Evolutionary conservation across 2,888 invertebrate species (phyloP).

Genomic region (Cepaea hortensis): DNA sequence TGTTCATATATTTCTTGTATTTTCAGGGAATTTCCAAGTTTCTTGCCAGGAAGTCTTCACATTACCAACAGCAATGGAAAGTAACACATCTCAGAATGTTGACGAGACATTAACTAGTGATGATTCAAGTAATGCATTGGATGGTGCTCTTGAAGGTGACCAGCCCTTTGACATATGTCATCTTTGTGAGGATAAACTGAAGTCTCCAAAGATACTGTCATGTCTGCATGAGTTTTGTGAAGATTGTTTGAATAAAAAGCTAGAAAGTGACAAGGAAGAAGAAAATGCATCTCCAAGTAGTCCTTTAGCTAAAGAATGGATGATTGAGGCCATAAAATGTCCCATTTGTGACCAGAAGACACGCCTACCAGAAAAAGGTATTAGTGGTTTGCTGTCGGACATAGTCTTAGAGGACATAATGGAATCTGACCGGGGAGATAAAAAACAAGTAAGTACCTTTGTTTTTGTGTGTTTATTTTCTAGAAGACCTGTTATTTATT

Average conservation of each 20-base stretch:
- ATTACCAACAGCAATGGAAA: slow-evolving; percentile 44
- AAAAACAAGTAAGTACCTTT: slow-evolving; percentile 35
- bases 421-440: slow-evolving; percentile 41
- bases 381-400: slow-evolving; percentile 42
- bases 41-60: slow-evolving; percentile 6
- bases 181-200: slow-evolving; percentile 80
- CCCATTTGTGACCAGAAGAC: slow-evolving; percentile 52
- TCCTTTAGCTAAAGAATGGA: slow-evolving; percentile 46
- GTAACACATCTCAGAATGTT: slow-evolving; percentile 7
- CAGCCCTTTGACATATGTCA: slow-evolving; percentile 63
- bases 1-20: no score
- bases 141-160: slow-evolving; percentile 45
- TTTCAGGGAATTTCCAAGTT: background rate
- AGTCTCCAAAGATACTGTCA: slow-evolving; percentile 89
- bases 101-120: slow-evolving; percentile 20
- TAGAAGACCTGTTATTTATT: no score
- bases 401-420: slow-evolving; percentile 46
- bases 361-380: slow-evolving; percentile 23
- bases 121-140: background rate
- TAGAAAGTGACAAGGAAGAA: slow-evolving; percentile 51
- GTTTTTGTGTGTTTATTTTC: background rate
- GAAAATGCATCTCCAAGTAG: slow-evolving; percentile 43
- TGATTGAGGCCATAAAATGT: slow-evolving; percentile 55
- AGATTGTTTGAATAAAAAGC: slow-evolving; percentile 86
- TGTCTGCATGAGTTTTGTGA: slow-evolving; percentile 97